Evolutionary conservation across 2,113 vertebrate species (phyloP).

Genomic region (Probosciger aterrimus): DNA sequence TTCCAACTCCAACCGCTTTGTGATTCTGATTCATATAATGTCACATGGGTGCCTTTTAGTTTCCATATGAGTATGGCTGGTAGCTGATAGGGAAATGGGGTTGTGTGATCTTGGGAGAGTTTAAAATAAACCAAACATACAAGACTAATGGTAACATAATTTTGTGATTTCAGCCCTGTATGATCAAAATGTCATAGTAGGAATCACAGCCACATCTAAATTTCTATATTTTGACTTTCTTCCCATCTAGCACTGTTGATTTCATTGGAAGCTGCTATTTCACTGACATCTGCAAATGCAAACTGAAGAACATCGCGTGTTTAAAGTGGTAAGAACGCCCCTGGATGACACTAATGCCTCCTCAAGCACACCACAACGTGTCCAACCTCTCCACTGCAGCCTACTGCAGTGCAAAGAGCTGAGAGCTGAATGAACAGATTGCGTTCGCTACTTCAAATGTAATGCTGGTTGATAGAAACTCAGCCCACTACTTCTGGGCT

Average conservation of each 20-base stretch:
- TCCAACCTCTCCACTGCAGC: fast-evolving
- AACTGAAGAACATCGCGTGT: slow-evolving; percentile 93
- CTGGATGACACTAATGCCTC: fast-evolving
- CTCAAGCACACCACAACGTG: fast-evolving
- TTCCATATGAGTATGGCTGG: neutral
- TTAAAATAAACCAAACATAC: neutral
- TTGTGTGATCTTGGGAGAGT: neutral
- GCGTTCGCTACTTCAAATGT: neutral
- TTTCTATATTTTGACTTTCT: neutral
- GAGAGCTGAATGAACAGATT: neutral
- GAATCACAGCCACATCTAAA: neutral
- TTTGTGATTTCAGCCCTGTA: neutral
- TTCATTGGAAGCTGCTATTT: slow-evolving; percentile 95
- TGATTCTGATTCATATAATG: fast-evolving
- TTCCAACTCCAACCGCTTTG: neutral
- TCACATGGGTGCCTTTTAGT: neutral
- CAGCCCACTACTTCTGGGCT: neutral
- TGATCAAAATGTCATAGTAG: fast-evolving
- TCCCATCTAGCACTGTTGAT: slow-evolving; percentile 84
- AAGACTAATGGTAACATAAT: fast-evolving
- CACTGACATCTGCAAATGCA: slow-evolving; percentile 93
- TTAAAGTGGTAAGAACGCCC: slow-evolving; percentile 85
- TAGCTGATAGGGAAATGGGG: neutral
- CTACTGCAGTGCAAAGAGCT: neutral
- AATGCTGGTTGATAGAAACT: neutral